Conservation (phyloP, 2,888 invertebrate genomes). For the Dryobotodes eremita region DNA sequence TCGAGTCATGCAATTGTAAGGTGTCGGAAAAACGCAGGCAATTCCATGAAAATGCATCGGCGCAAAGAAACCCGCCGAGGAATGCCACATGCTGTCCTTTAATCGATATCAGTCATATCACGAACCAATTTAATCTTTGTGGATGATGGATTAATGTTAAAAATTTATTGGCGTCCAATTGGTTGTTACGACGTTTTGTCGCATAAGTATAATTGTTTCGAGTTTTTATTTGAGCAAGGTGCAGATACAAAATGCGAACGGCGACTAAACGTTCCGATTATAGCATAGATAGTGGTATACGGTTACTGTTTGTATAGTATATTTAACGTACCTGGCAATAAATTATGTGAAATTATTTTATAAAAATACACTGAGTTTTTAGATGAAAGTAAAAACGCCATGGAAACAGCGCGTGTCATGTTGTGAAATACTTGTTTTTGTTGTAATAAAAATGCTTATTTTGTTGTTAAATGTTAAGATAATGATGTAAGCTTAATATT, state of each 20-base stretch:
- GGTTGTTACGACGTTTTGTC: slow-evolving; percentile 82
- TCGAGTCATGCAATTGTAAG: slow-evolving; percentile 89
- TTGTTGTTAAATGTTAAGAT: slow-evolving; percentile 22
- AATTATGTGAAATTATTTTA: slow-evolving; percentile 60
- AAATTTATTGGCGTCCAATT: slow-evolving; percentile 81
- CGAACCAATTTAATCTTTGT: slow-evolving; percentile 85
- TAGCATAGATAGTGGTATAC: slow-evolving; percentile 73
- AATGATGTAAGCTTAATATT: slow-evolving; percentile 39
- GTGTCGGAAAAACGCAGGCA: slow-evolving; percentile 89
- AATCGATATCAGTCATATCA: slow-evolving; percentile 79
- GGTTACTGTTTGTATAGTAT: slow-evolving; percentile 68
- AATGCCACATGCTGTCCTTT: slow-evolving; percentile 85
- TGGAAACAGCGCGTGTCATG: slow-evolving; percentile 45
- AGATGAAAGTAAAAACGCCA: slow-evolving; percentile 58
- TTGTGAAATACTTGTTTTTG: slow-evolving; percentile 42
- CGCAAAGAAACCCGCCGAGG: slow-evolving; percentile 87
- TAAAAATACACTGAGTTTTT: slow-evolving; percentile 48
- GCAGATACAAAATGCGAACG: slow-evolving; percentile 85
- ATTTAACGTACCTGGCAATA: slow-evolving; percentile 64
- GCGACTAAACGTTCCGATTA: slow-evolving; percentile 78
- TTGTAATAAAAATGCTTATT: slow-evolving; percentile 35
- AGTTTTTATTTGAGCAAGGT: slow-evolving; percentile 89
- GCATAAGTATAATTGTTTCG: slow-evolving; percentile 86
- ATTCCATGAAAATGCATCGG: slow-evolving; percentile 89
- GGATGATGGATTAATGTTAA: slow-evolving; percentile 80